Evolutionary conservation across 2,888 invertebrate species (phyloP).

Genomic region (Hartigia nigra): DNA sequence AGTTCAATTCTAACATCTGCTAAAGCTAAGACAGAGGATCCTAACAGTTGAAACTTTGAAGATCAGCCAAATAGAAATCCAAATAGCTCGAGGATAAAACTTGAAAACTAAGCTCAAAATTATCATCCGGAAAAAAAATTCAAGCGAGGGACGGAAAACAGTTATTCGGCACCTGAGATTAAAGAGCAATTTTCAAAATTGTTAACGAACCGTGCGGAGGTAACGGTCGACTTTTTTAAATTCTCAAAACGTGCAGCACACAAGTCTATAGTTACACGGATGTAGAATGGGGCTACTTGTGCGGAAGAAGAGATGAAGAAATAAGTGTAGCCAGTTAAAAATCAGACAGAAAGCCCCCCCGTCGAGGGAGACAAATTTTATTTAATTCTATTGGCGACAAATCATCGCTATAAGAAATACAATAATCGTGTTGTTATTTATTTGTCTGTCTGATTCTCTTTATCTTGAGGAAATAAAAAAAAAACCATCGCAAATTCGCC

Average conservation of each 20-base stretch:
- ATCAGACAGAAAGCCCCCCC: not conserved
- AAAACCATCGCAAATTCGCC: not conserved
- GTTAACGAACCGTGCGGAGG: not conserved
- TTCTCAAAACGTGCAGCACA: not conserved
- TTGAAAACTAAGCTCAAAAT: not conserved
- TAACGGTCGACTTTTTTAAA: not conserved
- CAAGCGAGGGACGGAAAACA: not conserved
- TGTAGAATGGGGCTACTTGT: not conserved
- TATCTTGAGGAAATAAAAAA: not conserved
- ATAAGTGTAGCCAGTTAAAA: not conserved
- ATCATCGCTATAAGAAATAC: not conserved
- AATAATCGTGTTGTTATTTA: not conserved
- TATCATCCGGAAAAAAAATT: not conserved
- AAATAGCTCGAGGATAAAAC: not conserved
- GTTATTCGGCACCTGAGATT: not conserved
- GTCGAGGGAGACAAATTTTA: not conserved
- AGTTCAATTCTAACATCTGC: conserved; percentile 59
- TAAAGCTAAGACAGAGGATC: conserved; percentile 19
- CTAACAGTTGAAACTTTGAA: not conserved
- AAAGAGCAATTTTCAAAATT: not conserved
- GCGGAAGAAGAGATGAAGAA: not conserved
- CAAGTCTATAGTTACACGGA: not conserved
- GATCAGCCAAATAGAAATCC: not conserved
- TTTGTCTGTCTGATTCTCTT: not conserved
- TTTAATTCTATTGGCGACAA: not conserved